phyloP scores from a whole-genome alignment of 2,888 invertebrate species.

The Sarcophaga carnaria region DNA sequence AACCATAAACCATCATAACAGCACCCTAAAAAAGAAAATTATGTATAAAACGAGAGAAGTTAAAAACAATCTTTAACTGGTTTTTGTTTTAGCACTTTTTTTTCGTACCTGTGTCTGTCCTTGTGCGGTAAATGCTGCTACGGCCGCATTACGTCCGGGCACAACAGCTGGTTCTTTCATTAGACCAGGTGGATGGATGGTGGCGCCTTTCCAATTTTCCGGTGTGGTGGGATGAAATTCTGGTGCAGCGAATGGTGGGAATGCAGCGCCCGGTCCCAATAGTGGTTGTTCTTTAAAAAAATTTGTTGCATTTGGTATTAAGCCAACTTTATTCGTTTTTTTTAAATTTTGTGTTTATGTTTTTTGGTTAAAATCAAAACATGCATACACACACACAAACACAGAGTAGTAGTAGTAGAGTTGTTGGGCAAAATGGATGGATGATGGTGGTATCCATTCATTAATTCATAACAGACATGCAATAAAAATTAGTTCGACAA shows the following conservation, averaged over 20 bases:
- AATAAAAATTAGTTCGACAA: constrained; percentile 41
- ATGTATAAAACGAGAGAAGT: constrained; percentile 9
- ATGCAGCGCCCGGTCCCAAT: constrained; percentile 81
- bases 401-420: constrained; percentile 29
- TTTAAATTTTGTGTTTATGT: background rate
- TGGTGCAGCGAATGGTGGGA: constrained; percentile 81
- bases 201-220: constrained; percentile 81
- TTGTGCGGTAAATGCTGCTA: constrained; percentile 80
- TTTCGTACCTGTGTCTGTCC: constrained; percentile 80
- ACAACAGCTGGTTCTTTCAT: constrained; percentile 85
- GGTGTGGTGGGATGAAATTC: constrained; percentile 81
- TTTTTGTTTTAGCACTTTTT: background rate
- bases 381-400: constrained; percentile 40
- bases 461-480: constrained; percentile 13
- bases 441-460: background rate
- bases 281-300: constrained; percentile 82
- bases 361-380: constrained; percentile 20
- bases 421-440: constrained; percentile 19
- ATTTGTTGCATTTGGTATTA: constrained; percentile 78
- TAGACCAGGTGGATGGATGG: constrained; percentile 83
- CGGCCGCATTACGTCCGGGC: constrained; percentile 81
- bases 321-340: constrained; percentile 71
- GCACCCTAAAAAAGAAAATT: constrained; percentile 86
- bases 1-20: constrained; percentile 99
- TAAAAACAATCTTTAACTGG: background rate